phyloP scores from a whole-genome alignment of 2,797 vertebrate genomes.

The Pygocentrus nattereri region DNA sequence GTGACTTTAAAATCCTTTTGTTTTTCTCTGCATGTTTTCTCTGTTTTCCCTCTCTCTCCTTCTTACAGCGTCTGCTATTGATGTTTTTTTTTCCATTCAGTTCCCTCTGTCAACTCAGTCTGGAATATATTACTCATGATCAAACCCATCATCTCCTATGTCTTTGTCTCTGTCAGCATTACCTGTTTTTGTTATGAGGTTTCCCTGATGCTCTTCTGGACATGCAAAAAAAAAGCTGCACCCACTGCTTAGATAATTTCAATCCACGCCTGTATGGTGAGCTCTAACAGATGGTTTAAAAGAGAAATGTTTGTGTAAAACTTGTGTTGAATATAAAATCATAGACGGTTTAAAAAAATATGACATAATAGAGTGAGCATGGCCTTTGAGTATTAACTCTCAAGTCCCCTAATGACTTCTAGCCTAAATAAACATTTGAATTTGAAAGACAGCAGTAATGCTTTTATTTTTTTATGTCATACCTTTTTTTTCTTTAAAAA shows the following conservation, averaged over 20 bases:
- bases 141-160: conserved; percentile 6
- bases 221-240: neutral
- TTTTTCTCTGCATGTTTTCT: conserved; percentile 54
- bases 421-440: neutral
- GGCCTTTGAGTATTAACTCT: neutral
- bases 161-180: conserved; percentile 10
- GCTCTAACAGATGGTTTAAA: neutral
- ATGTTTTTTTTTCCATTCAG: neutral
- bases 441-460: neutral
- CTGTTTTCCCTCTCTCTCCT: conserved; percentile 26
- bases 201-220: neutral
- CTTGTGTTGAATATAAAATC: too few species aligned
- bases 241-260: neutral
- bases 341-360: too few species aligned
- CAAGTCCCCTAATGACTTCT: neutral
- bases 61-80: neutral
- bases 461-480: neutral
- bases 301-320: neutral
- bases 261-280: neutral
- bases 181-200: neutral
- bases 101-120: neutral
- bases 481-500: too few species aligned
- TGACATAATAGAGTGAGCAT: neutral
- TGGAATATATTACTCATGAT: conserved; percentile 3
- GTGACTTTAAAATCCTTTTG: conserved; percentile 51